These are phyloP conservation scores for Sebastes oblongus DNA, from an alignment of 2,797 vertebrate genomes.

Conservation along the genomic window DNA sequence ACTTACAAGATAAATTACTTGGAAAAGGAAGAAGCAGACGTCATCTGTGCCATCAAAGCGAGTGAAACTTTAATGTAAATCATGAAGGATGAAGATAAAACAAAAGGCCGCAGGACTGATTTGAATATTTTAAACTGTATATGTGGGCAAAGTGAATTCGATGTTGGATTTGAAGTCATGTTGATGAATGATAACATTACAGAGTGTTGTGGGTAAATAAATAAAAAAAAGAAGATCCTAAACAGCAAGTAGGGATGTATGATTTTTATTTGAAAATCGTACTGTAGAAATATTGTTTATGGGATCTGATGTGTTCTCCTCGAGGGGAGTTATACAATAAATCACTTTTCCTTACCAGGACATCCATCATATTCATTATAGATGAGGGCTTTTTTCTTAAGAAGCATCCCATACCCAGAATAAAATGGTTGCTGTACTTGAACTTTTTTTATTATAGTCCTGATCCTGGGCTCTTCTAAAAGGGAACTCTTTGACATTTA, in stretches of 20 bases:
- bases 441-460: neutral
- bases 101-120: neutral
- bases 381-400: neutral
- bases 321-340: neutral
- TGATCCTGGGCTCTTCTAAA: neutral
- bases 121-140: neutral
- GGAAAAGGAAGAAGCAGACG: neutral
- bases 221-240: neutral
- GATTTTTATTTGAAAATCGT: neutral
- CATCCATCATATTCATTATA: neutral
- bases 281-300: neutral
- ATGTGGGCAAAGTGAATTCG: neutral
- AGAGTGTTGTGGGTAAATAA: neutral
- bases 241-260: neutral
- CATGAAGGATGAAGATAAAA: conserved; percentile 21
- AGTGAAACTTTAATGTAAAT: conserved; percentile 19
- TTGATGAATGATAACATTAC: neutral
- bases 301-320: neutral
- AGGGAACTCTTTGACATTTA: neutral
- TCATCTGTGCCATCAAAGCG: conserved; percentile 1
- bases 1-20: conserved; percentile 25
- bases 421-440: neutral
- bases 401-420: neutral
- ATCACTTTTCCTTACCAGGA: neutral
- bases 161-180: neutral